phyloP scores from a whole-genome alignment of 2,113 vertebrate genomes.

The Charadrius vociferus region DNA sequence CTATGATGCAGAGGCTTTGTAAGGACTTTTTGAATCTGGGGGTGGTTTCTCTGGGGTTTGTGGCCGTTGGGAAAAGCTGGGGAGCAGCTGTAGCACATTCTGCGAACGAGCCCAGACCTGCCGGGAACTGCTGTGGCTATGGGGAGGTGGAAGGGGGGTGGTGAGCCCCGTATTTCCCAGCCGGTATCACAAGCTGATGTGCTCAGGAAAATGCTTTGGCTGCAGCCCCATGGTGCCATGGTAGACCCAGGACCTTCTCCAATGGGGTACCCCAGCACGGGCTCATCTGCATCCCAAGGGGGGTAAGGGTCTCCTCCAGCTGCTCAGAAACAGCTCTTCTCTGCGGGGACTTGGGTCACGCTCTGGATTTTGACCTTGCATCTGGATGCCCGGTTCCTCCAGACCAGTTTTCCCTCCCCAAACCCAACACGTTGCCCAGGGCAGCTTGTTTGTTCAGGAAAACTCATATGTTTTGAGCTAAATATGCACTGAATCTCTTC shows the following conservation, averaged over 20 bases:
- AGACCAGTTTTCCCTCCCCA: not conserved
- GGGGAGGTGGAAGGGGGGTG: too few relatives aligned
- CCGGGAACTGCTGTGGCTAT: accelerated
- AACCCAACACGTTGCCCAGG: accelerated
- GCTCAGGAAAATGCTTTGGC: not conserved
- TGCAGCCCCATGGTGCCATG: not conserved
- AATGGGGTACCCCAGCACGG: accelerated
- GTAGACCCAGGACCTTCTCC: not conserved
- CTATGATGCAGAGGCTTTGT: accelerated
- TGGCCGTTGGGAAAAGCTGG: not conserved
- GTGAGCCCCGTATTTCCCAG: accelerated
- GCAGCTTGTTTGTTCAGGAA: not conserved
- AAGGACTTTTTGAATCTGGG: not conserved
- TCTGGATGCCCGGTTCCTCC: accelerated
- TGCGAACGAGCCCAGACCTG: not conserved
- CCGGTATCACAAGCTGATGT: accelerated
- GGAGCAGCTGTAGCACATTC: not conserved
- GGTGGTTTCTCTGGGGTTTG: too few relatives aligned
- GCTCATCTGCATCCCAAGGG: accelerated
- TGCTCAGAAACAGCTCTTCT: not conserved
- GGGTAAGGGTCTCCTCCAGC: not conserved
- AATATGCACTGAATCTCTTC: accelerated
- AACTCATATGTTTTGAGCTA: accelerated
- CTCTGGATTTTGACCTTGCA: not conserved
- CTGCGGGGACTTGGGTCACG: accelerated